phyloP scores from a whole-genome alignment of 2,888 invertebrate genomes.

The Papilio elwesi region DNA sequence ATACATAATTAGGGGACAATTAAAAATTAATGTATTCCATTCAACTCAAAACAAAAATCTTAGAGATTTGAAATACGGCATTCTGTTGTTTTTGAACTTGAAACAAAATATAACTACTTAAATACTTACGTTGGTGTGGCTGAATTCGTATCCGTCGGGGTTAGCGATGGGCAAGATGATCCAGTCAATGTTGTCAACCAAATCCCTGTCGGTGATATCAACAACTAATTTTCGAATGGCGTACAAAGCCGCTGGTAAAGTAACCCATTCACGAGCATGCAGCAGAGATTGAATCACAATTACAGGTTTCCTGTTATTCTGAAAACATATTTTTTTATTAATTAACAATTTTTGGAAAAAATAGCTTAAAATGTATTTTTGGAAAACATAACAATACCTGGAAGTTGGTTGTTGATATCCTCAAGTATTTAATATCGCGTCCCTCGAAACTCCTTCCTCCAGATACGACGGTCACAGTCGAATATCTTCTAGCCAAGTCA shows the following conservation, averaged over 20 bases:
- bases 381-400: conserved; percentile 53
- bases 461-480: conserved; percentile 60
- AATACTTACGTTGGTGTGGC: conserved; percentile 71
- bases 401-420: conserved; percentile 81
- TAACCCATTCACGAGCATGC: conserved; percentile 89
- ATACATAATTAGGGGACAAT: too few species aligned
- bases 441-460: conserved; percentile 84
- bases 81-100: too few species aligned
- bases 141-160: conserved; percentile 88
- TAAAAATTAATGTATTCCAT: too few species aligned
- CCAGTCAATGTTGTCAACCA: conserved; percentile 87
- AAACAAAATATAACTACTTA: too few species aligned
- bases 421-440: conserved; percentile 82
- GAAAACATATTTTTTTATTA: conserved; percentile 23
- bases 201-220: conserved; percentile 79
- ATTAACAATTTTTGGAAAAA: background rate
- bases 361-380: background rate
- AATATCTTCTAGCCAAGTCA: conserved; percentile 58
- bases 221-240: conserved; percentile 87
- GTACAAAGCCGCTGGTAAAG: conserved; percentile 86
- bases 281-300: conserved; percentile 85
- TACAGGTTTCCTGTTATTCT: conserved; percentile 77
- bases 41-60: too few species aligned
- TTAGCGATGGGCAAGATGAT: conserved; percentile 87
- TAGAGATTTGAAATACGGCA: too few species aligned